Evolutionary conservation across 2,888 invertebrate species (phyloP).

Genomic region (Leptinotarsa peninsularis): DNA sequence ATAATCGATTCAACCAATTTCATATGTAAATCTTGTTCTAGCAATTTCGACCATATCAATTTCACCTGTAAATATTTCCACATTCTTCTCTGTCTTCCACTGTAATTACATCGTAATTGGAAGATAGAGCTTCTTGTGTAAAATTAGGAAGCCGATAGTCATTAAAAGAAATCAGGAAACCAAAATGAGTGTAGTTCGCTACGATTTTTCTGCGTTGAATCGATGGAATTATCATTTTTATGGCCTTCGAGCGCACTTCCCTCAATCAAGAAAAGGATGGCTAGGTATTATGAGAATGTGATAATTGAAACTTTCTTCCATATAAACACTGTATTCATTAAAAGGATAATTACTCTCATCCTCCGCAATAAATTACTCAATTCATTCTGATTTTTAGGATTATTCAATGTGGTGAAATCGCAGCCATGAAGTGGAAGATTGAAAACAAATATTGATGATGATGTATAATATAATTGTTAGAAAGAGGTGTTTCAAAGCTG

Average conservation of each 20-base stretch:
- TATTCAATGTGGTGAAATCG: not conserved
- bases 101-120: not conserved
- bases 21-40: not conserved
- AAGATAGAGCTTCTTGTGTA: not conserved
- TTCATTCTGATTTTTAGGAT: not conserved
- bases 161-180: conserved; percentile 14
- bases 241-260: not conserved
- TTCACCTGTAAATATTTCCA: not conserved
- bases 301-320: conserved; percentile 10
- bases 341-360: not conserved
- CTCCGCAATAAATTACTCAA: not conserved
- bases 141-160: conserved; percentile 4
- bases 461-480: too few relatives aligned
- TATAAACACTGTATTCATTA: conserved; percentile 1
- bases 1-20: not conserved
- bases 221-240: conserved; percentile 2
- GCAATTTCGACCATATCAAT: not conserved
- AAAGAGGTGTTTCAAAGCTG: too few relatives aligned
- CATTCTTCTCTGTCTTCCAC: not conserved
- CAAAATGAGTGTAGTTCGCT: not conserved
- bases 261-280: conserved; percentile 1
- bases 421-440: not conserved
- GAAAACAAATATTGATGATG: too few relatives aligned
- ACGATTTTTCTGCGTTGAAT: not conserved
- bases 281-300: conserved; percentile 4